Evolutionary conservation across 2,888 invertebrate species (phyloP), one percentile per base, ranked within the genome.

Genomic region (Prenolepis imparis): DNA sequence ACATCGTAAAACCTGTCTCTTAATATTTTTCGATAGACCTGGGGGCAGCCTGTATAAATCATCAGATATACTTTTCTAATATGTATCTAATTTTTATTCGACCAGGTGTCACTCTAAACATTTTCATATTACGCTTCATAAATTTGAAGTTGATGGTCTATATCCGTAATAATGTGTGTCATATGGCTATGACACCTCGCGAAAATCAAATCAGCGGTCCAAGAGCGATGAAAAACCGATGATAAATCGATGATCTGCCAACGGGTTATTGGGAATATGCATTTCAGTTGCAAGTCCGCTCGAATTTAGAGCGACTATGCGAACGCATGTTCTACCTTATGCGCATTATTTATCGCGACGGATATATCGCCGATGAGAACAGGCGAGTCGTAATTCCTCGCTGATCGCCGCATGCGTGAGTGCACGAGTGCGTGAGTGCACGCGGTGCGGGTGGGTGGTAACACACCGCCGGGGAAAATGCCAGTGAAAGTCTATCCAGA

Each of bases 401-500:
- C 90, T 91, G 91, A 92, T 91, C 91, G 90, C 90, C 87, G 85
- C 88, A 83, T 83, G 78, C 75, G 70, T 81, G 75, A 66, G 88
- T 36, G 59, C 72, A 28, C 32, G 81, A 73, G 64, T 81, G 78
- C 66, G 88, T 39, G 59, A 59, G 28, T 41, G 57, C 82, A 44
- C 77, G 80, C 68, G 86, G 89, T 89, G 91, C 91, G 89, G 92
- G 91, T 87, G 92, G 88, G 82, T 80, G 72, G 52, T 80, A 82
- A 84, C 88, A 84, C 88, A 88, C 83, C 87, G 86, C 86, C 59
- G 83, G 86, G 86, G 91, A 91, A 91, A 92, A 92, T 92, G 91
- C 89, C 89, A 89, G 91, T 92, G 91, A 90, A 90, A 91, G 91
- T 92, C 89, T 88, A 89, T 90, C 87, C 88, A 89, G 86, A 55